phyloP scores from a whole-genome alignment of 2,113 vertebrate genomes.

The Penelope pileata region DNA sequence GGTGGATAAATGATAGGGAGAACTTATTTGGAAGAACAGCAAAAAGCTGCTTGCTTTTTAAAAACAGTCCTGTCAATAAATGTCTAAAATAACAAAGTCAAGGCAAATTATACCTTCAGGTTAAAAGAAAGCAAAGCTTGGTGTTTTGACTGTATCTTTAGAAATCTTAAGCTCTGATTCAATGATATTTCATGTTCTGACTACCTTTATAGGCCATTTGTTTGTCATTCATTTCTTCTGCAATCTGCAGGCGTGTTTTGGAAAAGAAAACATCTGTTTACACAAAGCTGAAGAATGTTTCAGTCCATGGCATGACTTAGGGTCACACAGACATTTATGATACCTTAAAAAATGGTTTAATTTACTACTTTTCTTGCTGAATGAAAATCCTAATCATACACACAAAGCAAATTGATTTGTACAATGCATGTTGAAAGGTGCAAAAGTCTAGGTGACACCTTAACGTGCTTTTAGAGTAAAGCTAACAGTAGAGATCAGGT shows the following conservation, averaged over 20 bases:
- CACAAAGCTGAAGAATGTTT: not conserved
- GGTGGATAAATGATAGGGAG: no score
- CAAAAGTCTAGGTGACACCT: not conserved
- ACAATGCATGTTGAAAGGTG: not conserved
- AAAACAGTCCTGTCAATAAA: no score
- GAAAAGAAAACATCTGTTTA: conserved; percentile 1
- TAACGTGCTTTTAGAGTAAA: not conserved
- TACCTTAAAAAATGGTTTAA: not conserved
- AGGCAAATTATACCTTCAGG: fast-evolving
- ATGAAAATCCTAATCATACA: not conserved
- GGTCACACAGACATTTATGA: not conserved
- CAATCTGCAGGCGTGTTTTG: not conserved
- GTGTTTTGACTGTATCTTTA: not conserved
- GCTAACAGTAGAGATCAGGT: not conserved
- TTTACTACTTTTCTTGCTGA: not conserved
- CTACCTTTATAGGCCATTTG: conserved; percentile 5
- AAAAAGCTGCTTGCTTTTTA: no score
- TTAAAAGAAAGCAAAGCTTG: not conserved
- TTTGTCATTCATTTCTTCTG: not conserved
- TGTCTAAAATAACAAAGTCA: not conserved
- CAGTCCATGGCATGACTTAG: not conserved
- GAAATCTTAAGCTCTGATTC: not conserved
- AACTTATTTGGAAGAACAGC: not conserved
- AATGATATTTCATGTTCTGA: not conserved
- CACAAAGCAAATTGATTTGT: not conserved